A percentile compares a stretch with the other conserved stretches of the same genome.
Conservation (phyloP, 2,797 vertebrate species). For the Peromyscus eremicus region DNA sequence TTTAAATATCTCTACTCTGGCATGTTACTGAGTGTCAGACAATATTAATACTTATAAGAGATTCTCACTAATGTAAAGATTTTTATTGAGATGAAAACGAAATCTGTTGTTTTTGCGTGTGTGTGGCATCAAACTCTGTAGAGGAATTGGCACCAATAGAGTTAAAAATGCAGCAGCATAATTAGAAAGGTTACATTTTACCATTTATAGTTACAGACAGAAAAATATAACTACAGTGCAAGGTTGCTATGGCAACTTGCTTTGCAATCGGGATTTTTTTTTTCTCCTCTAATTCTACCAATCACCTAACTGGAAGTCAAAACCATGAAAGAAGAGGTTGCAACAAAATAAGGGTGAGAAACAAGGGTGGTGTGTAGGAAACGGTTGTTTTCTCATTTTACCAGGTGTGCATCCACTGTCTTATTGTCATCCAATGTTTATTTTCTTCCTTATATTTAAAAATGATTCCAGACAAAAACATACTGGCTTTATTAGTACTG, state of each 20-base stretch:
- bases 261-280: conserved; percentile 83
- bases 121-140: conserved; percentile 19
- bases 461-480: not conserved
- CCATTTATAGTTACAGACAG: conserved; percentile 87
- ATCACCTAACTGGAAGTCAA: conserved; percentile 75
- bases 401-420: conserved; percentile 14
- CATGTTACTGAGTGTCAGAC: conserved; percentile 14
- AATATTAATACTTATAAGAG: conserved; percentile 39
- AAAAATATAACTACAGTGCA: conserved; percentile 84
- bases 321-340: conserved; percentile 75
- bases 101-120: not conserved
- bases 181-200: conserved; percentile 79
- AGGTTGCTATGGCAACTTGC: conserved; percentile 87
- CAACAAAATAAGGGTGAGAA: conserved; percentile 77
- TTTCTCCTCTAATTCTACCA: conserved; percentile 77
- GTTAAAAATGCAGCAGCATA: conserved; percentile 74
- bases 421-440: conserved; percentile 69
- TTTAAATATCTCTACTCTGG: not conserved
- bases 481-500: not conserved
- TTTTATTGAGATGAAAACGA: conserved; percentile 50
- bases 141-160: conserved; percentile 50
- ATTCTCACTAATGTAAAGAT: conserved; percentile 32
- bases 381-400: conserved; percentile 63
- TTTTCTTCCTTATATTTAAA: conserved; percentile 18
- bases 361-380: conserved; percentile 70